phyloP scores from a whole-genome alignment of 2,888 invertebrate genomes.

The Luperina nickerlii region DNA sequence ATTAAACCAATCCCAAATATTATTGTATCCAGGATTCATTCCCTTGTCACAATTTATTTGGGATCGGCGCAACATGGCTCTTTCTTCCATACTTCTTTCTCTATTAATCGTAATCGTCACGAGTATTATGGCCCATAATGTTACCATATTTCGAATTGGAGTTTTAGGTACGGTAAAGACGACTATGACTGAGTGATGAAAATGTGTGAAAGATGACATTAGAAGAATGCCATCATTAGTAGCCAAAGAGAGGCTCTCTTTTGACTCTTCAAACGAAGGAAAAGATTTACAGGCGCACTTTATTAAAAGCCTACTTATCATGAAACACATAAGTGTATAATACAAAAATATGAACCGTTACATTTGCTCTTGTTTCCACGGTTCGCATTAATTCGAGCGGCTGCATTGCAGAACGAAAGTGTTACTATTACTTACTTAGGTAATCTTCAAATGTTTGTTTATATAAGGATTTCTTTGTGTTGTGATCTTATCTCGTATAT shows the following conservation, averaged over 20 bases:
- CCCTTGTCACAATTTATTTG: neutral
- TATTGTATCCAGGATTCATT: neutral
- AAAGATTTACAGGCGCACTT: neutral
- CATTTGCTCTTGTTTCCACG: constrained; percentile 67
- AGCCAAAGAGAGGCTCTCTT: neutral
- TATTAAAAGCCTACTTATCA: constrained; percentile 7
- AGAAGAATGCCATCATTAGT: neutral
- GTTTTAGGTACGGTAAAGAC: neutral
- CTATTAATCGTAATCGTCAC: neutral
- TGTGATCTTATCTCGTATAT: constrained; percentile 1
- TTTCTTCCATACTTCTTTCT: neutral
- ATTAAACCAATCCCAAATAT: neutral
- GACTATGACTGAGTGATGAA: too few relatives aligned
- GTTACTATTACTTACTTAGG: constrained; percentile 59
- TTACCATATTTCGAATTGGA: neutral
- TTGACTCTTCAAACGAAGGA: neutral
- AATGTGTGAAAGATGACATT: too few relatives aligned
- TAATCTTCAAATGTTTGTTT: constrained; percentile 42
- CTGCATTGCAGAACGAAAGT: constrained; percentile 62
- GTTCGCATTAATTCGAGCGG: constrained; percentile 50
- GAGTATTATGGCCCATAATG: neutral
- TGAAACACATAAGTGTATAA: constrained; percentile 21
- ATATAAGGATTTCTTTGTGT: constrained; percentile 9
- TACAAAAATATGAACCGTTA: constrained; percentile 50
- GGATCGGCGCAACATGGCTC: neutral